A percentile compares a stretch with the other conserved stretches of the same genome.
phyloP scores from a whole-genome alignment of 2,113 vertebrate genomes.

The Aldabrachelys gigantea region DNA sequence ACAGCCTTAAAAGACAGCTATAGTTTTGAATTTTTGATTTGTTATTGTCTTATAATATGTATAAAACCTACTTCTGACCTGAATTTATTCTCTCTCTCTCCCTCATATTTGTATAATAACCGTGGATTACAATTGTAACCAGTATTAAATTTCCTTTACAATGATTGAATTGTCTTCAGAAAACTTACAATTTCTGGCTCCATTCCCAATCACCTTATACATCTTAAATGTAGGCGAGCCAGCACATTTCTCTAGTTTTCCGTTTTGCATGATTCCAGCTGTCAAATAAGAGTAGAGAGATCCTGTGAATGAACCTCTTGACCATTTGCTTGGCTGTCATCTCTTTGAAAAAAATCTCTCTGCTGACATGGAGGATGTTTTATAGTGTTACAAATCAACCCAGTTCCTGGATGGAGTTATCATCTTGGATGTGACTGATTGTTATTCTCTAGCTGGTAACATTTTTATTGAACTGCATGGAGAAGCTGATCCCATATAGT shows the following conservation, averaged over 20 bases:
- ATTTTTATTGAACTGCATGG: neutral
- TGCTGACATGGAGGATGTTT: neutral
- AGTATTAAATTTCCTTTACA: neutral
- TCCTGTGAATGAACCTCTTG: neutral
- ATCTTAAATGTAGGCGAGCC: neutral
- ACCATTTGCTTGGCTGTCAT: neutral
- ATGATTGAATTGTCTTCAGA: neutral
- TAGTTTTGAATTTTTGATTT: neutral
- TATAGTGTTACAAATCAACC: neutral
- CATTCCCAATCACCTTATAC: neutral
- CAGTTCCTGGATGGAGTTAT: neutral
- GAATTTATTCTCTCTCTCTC: neutral
- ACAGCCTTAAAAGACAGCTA: neutral
- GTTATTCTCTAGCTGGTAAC: neutral
- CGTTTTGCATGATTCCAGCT: neutral
- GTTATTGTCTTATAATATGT: neutral
- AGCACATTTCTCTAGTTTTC: neutral
- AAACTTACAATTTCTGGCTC: neutral
- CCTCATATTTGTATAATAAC: neutral
- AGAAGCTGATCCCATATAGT: neutral
- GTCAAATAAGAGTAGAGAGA: neutral
- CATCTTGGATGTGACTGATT: neutral
- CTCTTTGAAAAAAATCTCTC: neutral
- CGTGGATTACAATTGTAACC: neutral
- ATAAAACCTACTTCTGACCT: neutral